Evolutionary conservation across 2,888 invertebrate species (phyloP).

Genomic region (Drosophila dives): DNA sequence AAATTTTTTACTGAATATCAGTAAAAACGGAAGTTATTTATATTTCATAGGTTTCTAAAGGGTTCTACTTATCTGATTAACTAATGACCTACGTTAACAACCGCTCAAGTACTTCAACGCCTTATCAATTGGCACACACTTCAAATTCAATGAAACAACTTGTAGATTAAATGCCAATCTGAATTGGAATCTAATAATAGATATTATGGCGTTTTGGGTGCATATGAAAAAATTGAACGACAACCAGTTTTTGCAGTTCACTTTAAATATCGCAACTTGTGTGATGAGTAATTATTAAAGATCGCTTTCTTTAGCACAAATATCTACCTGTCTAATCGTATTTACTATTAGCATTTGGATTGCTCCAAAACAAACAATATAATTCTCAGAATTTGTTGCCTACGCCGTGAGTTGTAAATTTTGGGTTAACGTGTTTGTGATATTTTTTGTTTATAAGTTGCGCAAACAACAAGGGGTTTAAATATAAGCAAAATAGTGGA

Average conservation of each 20-base stretch:
- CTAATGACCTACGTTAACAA: constrained; percentile 50
- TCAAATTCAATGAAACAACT: constrained; percentile 4
- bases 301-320: constrained; percentile 5
- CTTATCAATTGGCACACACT: constrained; percentile 20
- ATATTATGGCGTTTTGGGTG: neutral
- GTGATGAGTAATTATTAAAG: neutral
- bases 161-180: neutral
- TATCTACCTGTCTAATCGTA: neutral
- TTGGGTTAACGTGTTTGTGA: constrained; percentile 13
- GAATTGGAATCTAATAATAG: neutral
- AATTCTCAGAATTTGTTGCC: constrained; percentile 42
- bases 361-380: constrained; percentile 41
- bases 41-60: neutral
- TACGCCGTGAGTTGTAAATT: constrained; percentile 30
- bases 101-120: neutral
- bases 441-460: constrained; percentile 58
- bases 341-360: constrained; percentile 5
- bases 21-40: neutral
- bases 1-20: neutral
- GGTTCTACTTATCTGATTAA: constrained; percentile 18
- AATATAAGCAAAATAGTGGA: constrained; percentile 31
- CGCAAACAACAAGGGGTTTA: constrained; percentile 31
- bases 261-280: neutral
- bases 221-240: neutral
- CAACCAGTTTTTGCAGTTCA: no score